phyloP scores from a whole-genome alignment of 92 coral and sea anemone genomes.

The Porites divaricata region DNA sequence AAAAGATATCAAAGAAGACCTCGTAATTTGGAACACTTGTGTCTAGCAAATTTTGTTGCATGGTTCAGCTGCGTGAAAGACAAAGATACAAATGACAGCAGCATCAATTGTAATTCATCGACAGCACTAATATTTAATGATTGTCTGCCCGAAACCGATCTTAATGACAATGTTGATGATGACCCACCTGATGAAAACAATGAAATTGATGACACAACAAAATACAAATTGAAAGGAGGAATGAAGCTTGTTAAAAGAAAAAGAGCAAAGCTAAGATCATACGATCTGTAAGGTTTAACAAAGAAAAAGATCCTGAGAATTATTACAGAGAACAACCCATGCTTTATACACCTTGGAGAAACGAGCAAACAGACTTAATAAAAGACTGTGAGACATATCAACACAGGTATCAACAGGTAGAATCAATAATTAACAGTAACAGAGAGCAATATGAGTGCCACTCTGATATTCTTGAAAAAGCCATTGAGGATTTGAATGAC shows the following conservation, averaged over 20 bases:
- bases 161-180: conserved; percentile 50
- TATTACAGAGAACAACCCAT: not conserved
- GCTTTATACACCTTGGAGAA: conserved; percentile 2
- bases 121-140: too few relatives aligned
- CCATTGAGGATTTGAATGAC: not conserved
- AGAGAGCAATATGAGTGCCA: not conserved
- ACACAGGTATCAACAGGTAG: not conserved
- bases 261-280: not conserved
- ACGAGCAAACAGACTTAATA: not conserved
- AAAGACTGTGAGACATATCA: not conserved
- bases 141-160: conserved; percentile 2
- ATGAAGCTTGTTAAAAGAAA: not conserved
- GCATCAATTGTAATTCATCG: too few relatives aligned
- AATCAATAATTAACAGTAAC: not conserved
- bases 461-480: not conserved
- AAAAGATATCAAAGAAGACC: conserved; percentile 68
- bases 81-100: not conserved
- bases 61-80: conserved; percentile 51
- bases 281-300: not conserved
- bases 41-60: conserved; percentile 66
- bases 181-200: conserved; percentile 38
- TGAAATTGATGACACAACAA: not conserved
- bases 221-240: not conserved
- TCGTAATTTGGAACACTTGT: conserved; percentile 26
- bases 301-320: not conserved